These are phyloP conservation scores for Micrastur ruficollis DNA, from an alignment of 2,797 vertebrate genomes.

Conservation along the genomic window DNA sequence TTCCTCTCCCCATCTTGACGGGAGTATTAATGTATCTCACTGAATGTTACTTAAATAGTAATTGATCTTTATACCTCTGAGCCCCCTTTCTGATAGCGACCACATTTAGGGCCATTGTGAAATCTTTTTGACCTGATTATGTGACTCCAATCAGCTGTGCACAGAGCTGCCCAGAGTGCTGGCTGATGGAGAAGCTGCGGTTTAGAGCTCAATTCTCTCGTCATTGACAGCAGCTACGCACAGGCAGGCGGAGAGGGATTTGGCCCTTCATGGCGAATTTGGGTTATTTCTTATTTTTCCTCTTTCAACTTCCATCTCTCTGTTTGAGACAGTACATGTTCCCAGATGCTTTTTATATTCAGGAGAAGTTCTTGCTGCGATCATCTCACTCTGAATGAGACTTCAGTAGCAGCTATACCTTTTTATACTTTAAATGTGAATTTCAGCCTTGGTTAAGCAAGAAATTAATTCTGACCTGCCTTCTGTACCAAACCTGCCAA, in stretches of 20 bases:
- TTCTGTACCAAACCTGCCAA: conserved; percentile 31
- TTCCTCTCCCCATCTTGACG: neutral
- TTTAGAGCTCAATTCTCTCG: neutral
- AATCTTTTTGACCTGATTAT: neutral
- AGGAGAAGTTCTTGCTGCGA: neutral
- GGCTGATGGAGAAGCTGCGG: neutral
- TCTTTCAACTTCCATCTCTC: neutral
- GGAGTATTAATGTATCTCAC: neutral
- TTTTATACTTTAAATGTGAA: conserved; percentile 10
- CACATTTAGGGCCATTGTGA: neutral
- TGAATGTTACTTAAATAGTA: neutral
- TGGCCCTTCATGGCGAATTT: neutral
- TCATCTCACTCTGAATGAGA: neutral
- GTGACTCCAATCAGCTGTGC: neutral
- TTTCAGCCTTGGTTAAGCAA: conserved; percentile 31
- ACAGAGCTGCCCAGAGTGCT: neutral
- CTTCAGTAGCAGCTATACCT: neutral
- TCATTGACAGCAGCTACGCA: neutral
- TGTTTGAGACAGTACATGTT: neutral
- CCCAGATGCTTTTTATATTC: conserved; percentile 6
- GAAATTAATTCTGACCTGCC: conserved; percentile 38
- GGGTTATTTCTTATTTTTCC: neutral
- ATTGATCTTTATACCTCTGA: neutral
- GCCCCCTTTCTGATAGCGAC: neutral
- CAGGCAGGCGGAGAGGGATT: neutral